phyloP scores from a whole-genome alignment of 2,797 vertebrate species.

The Sebastes ruberrimus region DNA sequence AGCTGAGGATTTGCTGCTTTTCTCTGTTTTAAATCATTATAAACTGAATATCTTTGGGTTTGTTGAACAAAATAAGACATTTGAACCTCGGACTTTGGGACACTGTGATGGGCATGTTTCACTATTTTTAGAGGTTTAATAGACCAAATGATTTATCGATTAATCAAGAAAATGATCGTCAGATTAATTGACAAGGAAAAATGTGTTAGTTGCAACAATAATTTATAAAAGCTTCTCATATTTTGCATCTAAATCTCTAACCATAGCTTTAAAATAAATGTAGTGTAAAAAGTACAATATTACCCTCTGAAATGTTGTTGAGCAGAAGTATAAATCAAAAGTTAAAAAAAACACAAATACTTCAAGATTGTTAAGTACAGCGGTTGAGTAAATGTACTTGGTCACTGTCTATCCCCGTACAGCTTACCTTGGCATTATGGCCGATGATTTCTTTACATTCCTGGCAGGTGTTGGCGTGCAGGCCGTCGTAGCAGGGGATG shows the following conservation, averaged over 20 bases:
- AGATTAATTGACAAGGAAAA: neutral
- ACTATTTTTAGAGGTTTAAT: neutral
- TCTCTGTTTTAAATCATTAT: neutral
- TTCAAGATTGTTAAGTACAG: neutral
- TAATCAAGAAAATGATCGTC: neutral
- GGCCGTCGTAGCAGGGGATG: slow-evolving; percentile 92
- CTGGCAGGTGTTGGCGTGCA: slow-evolving; percentile 92
- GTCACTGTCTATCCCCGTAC: neutral
- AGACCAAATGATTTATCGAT: neutral
- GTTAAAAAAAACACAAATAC: neutral
- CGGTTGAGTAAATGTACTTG: neutral
- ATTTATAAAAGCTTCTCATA: neutral
- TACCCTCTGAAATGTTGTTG: neutral
- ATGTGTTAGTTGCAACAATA: neutral
- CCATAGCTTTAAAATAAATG: neutral
- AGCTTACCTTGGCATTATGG: slow-evolving; percentile 89
- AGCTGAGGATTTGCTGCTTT: neutral
- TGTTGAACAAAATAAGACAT: neutral
- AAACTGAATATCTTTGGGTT: neutral
- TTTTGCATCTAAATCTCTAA: neutral
- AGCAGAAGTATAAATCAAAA: neutral
- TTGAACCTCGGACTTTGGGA: neutral
- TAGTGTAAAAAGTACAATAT: neutral
- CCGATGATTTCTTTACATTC: slow-evolving; percentile 92
- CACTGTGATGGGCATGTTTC: neutral